Base-by-base conservation (phyloP, 1,140 invertebrate genomes). In the Trichoplusia ni region DNA sequence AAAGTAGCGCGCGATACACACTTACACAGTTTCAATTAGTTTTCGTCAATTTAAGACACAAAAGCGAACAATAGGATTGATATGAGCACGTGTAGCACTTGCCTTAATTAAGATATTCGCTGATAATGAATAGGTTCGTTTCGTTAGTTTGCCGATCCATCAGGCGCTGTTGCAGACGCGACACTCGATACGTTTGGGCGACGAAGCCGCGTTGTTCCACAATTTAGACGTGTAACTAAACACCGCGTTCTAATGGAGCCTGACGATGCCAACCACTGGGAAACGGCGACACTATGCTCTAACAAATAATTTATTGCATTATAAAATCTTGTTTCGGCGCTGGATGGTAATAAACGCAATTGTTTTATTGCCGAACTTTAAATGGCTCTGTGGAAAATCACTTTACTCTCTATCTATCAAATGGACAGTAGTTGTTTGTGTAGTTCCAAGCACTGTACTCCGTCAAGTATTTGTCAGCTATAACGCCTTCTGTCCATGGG, bases 221-320 rank as follows among this genome's bases (percentile, higher is more conserved):
- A 83, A 86, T 88, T 88, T 83, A 86, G 84, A 82, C 84, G 68
- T 81, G 85, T 75, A 89, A 89, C 38, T 47, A 47, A 64, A 89
- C 59, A 79, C 75, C 71, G 31, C 19, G 51, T 69, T 72, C 71
- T 86, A 85, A 89, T 87, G 84, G 86, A 81, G 67, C 69, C 65
- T 65, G 69, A 63, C 71, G 70, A 64, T 31, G 31, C 33, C 19
- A 67, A 60, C 59, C 33, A 63, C 47, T 61, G 44, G 14, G 11
- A 9, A n/a, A 2, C 38, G 31, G 35, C 16, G 27, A 13, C 31
- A 53, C 13, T 49, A 29, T 29, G 11, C 13, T 49, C 3, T 16
- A 49, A 31, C 46, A 18, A 49, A 29, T 47, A 11, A 49, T 31
- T 49, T 49, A 49, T 49, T n/a, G 25, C 25, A 14, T 16, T 49